Conservation (phyloP, 1,140 invertebrate genomes). For the Drosophila hydei region DNA sequence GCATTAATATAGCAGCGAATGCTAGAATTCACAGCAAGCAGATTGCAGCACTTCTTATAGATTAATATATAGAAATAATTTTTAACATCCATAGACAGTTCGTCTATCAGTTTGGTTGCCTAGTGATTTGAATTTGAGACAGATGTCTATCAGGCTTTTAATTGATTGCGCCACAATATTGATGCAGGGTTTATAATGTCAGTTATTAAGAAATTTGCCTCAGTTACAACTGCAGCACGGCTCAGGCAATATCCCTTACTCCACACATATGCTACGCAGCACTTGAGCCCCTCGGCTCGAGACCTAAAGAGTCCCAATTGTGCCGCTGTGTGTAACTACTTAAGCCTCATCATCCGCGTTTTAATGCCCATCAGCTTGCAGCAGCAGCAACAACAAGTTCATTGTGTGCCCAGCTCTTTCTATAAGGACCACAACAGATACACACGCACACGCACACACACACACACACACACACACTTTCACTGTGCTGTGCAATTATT, state of each 20-base stretch:
- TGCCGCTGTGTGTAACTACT: conserved; percentile 56
- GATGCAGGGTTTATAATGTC: conserved; percentile 25
- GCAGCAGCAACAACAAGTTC: conserved; percentile 23
- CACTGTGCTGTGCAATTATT: conserved; percentile 70
- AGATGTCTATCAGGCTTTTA: conserved; percentile 19
- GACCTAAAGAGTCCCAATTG: conserved; percentile 51
- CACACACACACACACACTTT: conserved; percentile 4
- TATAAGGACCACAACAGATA: conserved; percentile 48
- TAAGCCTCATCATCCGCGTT: conserved; percentile 76
- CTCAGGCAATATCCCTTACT: conserved; percentile 11
- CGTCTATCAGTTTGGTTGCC: conserved; percentile 19
- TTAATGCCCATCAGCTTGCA: conserved; percentile 68
- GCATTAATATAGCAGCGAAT: too few relatives aligned
- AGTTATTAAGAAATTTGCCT: conserved; percentile 26
- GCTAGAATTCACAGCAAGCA: too few relatives aligned
- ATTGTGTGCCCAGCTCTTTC: conserved; percentile 38
- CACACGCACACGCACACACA: conserved; percentile 7
- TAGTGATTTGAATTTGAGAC: conserved; percentile 25
- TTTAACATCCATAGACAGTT: too few relatives aligned
- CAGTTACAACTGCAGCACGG: not conserved
- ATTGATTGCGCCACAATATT: conserved; percentile 6
- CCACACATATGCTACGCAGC: conserved; percentile 60
- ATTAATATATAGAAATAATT: too few relatives aligned
- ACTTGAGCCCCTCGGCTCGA: conserved; percentile 52
- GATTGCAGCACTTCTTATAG: too few relatives aligned